Percentiles rank a stretch among this genome's conserved stretches.
phyloP scores from a whole-genome alignment of 2,113 vertebrate genomes.

The Anguilla japonica region DNA sequence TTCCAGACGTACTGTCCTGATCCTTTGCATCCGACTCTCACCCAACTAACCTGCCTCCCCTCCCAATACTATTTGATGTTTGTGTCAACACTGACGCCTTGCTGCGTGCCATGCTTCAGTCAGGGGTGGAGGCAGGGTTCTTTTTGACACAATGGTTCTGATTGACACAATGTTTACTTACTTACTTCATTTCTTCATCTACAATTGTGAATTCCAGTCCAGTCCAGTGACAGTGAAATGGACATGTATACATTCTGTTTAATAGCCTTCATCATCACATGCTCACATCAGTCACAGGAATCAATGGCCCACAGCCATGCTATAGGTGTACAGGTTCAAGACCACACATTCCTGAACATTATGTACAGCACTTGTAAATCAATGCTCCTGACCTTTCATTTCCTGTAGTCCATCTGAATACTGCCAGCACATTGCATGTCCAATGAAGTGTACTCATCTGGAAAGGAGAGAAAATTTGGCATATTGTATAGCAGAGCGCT shows the following conservation, averaged over 20 bases:
- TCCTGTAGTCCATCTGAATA: no score
- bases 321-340: no score
- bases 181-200: not conserved
- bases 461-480: no score
- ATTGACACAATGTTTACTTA: not conserved
- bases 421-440: no score
- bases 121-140: not conserved
- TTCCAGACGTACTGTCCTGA: constrained; percentile 8
- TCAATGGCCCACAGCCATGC: not conserved
- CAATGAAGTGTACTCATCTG: no score
- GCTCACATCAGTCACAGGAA: not conserved
- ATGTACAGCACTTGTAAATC: no score
- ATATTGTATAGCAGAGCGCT: no score
- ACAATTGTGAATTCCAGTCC: not conserved
- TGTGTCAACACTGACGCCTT: constrained; percentile 9
- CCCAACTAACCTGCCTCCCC: not conserved
- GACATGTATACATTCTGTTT: not conserved
- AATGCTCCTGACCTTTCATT: no score
- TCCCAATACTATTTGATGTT: not conserved
- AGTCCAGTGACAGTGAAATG: not conserved
- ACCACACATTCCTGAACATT: no score
- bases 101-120: not conserved
- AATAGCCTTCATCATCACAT: not conserved
- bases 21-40: constrained; percentile 9
- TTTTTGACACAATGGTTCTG: not conserved